phyloP scores from a whole-genome alignment of 2,113 vertebrate species.

The Oriolus oriolus region DNA sequence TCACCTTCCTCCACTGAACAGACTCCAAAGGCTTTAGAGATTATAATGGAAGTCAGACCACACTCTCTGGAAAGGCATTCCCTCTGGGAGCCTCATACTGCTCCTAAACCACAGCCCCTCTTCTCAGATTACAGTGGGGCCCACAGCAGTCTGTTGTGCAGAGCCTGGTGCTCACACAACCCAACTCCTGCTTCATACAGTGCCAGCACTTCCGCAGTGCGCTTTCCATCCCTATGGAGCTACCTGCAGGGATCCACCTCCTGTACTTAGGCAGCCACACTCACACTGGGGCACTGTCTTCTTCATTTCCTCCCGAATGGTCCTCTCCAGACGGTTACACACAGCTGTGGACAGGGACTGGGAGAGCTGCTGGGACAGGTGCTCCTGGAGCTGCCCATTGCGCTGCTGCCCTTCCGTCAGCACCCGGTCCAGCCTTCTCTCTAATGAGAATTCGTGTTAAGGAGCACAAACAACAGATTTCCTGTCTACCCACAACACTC shows the following conservation, averaged over 20 bases:
- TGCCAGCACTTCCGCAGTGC: fast-evolving
- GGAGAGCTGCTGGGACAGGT: slow-evolving; percentile 87
- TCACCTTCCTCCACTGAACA: not conserved
- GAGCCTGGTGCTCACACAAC: not conserved
- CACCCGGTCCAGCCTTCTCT: slow-evolving; percentile 82
- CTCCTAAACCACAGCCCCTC: not conserved
- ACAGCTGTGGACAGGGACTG: slow-evolving; percentile 83
- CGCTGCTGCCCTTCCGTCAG: slow-evolving; percentile 83
- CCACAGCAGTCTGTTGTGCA: not conserved
- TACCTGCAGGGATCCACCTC: not conserved
- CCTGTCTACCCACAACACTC: not conserved
- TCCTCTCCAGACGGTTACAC: slow-evolving; percentile 86
- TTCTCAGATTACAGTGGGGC: not conserved
- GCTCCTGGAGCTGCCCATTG: slow-evolving; percentile 89
- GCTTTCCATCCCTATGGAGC: fast-evolving
- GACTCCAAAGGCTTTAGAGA: not conserved
- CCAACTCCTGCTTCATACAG: not conserved
- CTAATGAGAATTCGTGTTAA: slow-evolving; percentile 73
- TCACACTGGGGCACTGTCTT: slow-evolving; percentile 92
- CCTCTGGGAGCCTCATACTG: not conserved
- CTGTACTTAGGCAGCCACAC: not conserved
- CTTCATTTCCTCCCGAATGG: slow-evolving; percentile 93
- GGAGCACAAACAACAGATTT: slow-evolving; percentile 24
- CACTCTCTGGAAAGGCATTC: not conserved
- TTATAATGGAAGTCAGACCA: not conserved